Conservation (phyloP, 2,113 vertebrate species). For the Amia ocellicauda region DNA sequence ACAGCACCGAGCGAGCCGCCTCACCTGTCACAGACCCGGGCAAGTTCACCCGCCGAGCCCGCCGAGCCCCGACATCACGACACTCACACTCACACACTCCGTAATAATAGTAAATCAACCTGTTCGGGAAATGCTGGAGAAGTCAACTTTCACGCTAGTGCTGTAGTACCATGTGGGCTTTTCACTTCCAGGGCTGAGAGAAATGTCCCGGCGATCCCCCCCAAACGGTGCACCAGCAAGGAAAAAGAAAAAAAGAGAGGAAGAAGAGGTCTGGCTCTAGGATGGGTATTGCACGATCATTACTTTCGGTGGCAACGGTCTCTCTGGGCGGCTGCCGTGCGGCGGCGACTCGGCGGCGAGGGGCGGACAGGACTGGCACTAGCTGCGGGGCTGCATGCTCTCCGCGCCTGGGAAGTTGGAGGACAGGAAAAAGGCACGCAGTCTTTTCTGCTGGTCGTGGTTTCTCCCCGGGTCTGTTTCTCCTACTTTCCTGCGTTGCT, state of each 20-base stretch:
- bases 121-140: constrained; percentile 71
- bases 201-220: constrained; percentile 61
- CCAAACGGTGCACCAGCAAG: constrained; percentile 42
- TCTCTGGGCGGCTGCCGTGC: constrained; percentile 44
- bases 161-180: constrained; percentile 76
- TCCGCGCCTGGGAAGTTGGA: constrained; percentile 55
- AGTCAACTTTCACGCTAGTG: constrained; percentile 75
- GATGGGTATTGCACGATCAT: constrained; percentile 51
- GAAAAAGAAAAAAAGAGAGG: constrained; percentile 34
- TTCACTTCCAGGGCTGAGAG: constrained; percentile 61
- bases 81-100: too few species aligned
- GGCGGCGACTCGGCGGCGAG: constrained; percentile 63
- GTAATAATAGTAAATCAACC: constrained; percentile 72
- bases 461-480: constrained; percentile 17
- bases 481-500: constrained; percentile 10
- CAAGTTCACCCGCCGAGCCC: too few species aligned
- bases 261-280: constrained; percentile 52
- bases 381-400: constrained; percentile 60
- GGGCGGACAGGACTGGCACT: constrained; percentile 64
- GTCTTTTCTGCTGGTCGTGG: constrained; percentile 49
- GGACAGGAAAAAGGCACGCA: constrained; percentile 46
- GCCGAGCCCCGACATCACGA: too few species aligned
- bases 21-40: too few species aligned
- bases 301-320: constrained; percentile 56
- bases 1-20: too few species aligned